These are phyloP conservation scores for Rachycentron canadum DNA, from an alignment of 2,797 vertebrate genomes.

Conservation along the genomic window DNA sequence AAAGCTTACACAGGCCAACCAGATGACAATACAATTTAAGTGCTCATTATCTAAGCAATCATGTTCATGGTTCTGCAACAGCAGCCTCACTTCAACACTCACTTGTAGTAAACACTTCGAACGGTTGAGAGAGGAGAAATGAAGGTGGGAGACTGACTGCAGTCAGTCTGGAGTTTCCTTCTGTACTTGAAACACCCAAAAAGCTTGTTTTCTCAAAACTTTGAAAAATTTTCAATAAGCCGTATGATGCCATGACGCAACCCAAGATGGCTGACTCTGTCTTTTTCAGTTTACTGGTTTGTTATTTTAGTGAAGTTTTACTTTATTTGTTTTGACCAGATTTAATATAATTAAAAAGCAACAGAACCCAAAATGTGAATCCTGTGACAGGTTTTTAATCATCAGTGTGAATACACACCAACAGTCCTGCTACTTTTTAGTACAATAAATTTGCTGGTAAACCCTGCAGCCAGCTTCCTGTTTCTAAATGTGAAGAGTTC, in stretches of 20 bases:
- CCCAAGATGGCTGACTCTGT: neutral
- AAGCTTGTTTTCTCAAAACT: neutral
- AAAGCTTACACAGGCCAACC: neutral
- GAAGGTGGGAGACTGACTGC: neutral
- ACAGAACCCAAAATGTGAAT: too few species aligned
- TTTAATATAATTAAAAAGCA: too few species aligned
- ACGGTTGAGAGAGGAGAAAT: neutral
- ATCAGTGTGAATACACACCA: too few species aligned
- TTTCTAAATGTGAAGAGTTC: too few species aligned
- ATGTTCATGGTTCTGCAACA: constrained; percentile 32
- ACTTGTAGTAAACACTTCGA: neutral
- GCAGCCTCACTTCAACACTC: constrained; percentile 15
- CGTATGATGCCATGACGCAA: neutral
- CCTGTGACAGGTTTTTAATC: too few species aligned
- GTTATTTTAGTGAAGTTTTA: too few species aligned
- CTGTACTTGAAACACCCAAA: neutral
- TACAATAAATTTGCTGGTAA: too few species aligned
- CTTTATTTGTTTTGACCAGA: too few species aligned
- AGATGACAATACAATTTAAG: constrained; percentile 11
- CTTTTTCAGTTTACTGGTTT: neutral
- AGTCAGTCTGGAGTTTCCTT: neutral
- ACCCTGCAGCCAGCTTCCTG: too few species aligned
- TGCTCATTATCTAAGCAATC: constrained; percentile 41
- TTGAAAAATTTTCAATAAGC: too few species aligned
- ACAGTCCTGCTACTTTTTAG: too few species aligned